phyloP scores from a whole-genome alignment of 2,113 vertebrate genomes.

The Albula glossodonta region DNA sequence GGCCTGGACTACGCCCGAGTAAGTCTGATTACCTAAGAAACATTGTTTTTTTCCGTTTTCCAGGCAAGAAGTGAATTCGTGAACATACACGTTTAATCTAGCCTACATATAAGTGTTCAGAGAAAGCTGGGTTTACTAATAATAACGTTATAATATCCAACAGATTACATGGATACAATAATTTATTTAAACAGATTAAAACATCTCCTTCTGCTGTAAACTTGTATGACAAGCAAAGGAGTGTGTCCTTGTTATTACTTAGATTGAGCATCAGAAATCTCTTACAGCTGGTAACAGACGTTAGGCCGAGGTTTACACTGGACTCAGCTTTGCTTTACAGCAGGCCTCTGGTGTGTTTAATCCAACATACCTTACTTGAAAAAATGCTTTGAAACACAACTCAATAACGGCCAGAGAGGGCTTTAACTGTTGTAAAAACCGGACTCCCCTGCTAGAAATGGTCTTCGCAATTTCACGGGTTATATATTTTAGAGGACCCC shows the following conservation, averaged over 20 bases:
- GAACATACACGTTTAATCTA: neutral
- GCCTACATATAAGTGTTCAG: constrained; percentile 26
- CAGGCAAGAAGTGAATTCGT: neutral
- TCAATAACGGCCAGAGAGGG: constrained; percentile 67
- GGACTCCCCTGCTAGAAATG: constrained; percentile 69
- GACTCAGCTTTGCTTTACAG: neutral
- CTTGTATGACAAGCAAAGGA: neutral
- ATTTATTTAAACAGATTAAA: neutral
- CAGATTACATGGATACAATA: constrained; percentile 34
- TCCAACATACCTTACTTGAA: constrained; percentile 56
- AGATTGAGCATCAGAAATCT: neutral
- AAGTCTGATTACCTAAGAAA: constrained; percentile 61
- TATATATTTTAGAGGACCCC: constrained; percentile 87
- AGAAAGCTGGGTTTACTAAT: constrained; percentile 50
- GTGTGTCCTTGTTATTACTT: neutral
- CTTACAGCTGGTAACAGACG: neutral
- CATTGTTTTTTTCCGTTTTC: neutral
- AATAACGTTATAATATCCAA: constrained; percentile 59
- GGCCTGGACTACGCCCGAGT: constrained; percentile 92
- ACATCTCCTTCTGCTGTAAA: neutral
- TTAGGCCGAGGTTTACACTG: neutral
- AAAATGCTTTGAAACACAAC: constrained; percentile 71
- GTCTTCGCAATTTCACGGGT: constrained; percentile 90
- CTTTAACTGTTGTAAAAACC: constrained; percentile 69
- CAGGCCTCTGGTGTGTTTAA: constrained; percentile 10